Percentiles rank a stretch among this genome's conserved stretches.
phyloP scores from a whole-genome alignment of 2,113 vertebrate genomes.

The Thryonomys swinderianus region DNA sequence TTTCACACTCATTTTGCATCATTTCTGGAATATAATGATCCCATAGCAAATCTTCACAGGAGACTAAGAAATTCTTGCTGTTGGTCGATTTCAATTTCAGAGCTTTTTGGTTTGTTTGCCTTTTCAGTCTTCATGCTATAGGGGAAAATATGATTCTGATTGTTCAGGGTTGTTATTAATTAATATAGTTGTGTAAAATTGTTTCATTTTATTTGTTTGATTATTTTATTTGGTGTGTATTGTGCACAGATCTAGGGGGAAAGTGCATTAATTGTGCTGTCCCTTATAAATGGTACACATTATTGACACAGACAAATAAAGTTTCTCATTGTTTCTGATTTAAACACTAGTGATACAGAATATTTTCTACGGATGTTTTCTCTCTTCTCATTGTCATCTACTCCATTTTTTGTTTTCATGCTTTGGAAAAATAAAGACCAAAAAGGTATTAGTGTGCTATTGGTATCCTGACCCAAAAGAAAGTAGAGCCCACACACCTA shows the following conservation, averaged over 20 bases:
- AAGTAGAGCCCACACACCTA: constrained; percentile 7
- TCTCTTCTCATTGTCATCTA: constrained; percentile 77
- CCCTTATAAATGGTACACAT: constrained; percentile 87
- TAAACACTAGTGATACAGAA: constrained; percentile 82
- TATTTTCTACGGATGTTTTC: constrained; percentile 82
- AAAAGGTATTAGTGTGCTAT: constrained; percentile 56
- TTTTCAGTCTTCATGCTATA: constrained; percentile 73
- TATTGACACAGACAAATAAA: constrained; percentile 89
- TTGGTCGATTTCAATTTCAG: constrained; percentile 76
- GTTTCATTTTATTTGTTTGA: constrained; percentile 86
- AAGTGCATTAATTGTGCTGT: constrained; percentile 86
- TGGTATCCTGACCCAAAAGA: constrained; percentile 55
- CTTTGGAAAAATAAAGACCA: constrained; percentile 81
- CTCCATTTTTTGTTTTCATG: constrained; percentile 79
- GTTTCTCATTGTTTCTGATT: constrained; percentile 87
- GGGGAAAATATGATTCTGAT: constrained; percentile 75
- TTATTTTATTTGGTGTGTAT: constrained; percentile 87
- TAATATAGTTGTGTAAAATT: constrained; percentile 82
- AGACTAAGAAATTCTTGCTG: constrained; percentile 53
- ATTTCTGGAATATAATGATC: constrained; percentile 73
- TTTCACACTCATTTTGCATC: constrained; percentile 74
- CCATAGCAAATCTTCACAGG: constrained; percentile 73
- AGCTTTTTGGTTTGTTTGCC: constrained; percentile 68
- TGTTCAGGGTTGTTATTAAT: constrained; percentile 81
- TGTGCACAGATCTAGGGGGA: constrained; percentile 86